Evolutionary conservation across 2,797 vertebrate genomes (phyloP).

Genomic region (Myiotriccus ornatus): DNA sequence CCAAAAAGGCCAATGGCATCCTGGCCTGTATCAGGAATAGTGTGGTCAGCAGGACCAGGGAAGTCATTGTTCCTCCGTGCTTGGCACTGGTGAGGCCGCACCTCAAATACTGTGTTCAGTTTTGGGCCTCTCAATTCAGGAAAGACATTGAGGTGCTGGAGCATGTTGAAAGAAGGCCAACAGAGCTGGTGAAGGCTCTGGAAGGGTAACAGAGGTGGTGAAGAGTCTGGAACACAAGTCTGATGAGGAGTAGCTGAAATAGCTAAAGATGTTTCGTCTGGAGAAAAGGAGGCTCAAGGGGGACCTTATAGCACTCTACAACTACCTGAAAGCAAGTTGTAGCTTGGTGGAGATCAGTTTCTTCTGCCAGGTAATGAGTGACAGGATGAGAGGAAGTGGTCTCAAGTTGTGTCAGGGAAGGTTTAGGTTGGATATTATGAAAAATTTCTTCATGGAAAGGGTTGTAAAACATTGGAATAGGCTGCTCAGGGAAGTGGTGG

Average conservation of each 20-base stretch:
- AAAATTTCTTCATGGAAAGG: not conserved
- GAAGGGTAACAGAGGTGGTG: not conserved
- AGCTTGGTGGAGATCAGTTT: accelerated
- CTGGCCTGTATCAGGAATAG: not conserved
- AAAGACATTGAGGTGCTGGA: not conserved
- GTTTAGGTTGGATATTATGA: not conserved
- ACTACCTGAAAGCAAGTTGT: not conserved
- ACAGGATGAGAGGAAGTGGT: not conserved
- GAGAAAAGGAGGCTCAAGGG: not conserved
- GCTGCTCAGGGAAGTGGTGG: not conserved
- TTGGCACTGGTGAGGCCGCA: accelerated
- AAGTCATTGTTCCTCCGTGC: accelerated
- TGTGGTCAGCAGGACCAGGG: not conserved
- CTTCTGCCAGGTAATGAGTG: not conserved
- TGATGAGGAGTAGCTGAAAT: not conserved
- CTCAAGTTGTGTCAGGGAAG: not conserved
- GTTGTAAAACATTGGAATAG: not conserved
- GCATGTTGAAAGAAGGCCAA: not conserved
- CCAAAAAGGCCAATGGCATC: not conserved
- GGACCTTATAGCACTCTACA: not conserved
- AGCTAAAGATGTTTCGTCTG: not conserved
- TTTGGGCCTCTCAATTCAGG: not conserved
- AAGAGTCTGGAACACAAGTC: not conserved
- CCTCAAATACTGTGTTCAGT: not conserved
- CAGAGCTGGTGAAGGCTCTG: not conserved